phyloP scores from a whole-genome alignment of 1,140 invertebrate species.

The Drosophila pallidifrons region DNA sequence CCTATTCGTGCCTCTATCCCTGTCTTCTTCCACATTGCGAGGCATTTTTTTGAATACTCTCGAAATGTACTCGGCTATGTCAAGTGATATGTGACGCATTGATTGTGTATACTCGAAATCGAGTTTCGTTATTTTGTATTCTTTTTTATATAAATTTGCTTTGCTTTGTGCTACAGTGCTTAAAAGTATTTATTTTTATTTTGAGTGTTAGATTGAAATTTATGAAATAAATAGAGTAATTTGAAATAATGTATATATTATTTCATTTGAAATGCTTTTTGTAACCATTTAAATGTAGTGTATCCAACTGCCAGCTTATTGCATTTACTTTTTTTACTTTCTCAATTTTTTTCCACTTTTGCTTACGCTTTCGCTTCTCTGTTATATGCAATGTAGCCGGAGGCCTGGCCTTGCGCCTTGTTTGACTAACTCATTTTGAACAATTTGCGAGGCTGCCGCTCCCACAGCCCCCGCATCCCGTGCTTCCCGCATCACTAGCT shows the following conservation, averaged over 20 bases:
- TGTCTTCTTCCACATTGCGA: constrained; percentile 13
- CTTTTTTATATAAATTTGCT: not conserved
- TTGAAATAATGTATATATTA: too few species aligned
- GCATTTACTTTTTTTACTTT: not conserved
- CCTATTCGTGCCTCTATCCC: constrained; percentile 34
- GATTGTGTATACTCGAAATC: not conserved
- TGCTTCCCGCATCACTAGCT: constrained; percentile 2
- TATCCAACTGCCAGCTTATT: not conserved
- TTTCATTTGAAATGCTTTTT: too few species aligned
- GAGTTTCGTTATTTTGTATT: not conserved
- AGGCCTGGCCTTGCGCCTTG: constrained; percentile 68
- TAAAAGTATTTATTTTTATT: too few species aligned
- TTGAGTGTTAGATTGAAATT: too few species aligned
- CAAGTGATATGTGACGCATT: not conserved
- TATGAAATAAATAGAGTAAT: too few species aligned
- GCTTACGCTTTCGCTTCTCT: constrained; percentile 59
- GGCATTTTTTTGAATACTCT: constrained; percentile 30
- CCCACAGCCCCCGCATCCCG: not conserved
- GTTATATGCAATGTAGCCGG: constrained; percentile 58
- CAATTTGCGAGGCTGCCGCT: constrained; percentile 55
- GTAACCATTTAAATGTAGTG: not conserved
- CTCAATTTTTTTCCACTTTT: constrained; percentile 41
- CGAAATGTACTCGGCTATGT: not conserved
- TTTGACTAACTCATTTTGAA: constrained; percentile 82
- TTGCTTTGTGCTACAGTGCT: too few species aligned